Evolutionary conservation across 1,140 invertebrate species (phyloP), one percentile per base, ranked within the genome.

Genomic region (Pantala flavescens): DNA sequence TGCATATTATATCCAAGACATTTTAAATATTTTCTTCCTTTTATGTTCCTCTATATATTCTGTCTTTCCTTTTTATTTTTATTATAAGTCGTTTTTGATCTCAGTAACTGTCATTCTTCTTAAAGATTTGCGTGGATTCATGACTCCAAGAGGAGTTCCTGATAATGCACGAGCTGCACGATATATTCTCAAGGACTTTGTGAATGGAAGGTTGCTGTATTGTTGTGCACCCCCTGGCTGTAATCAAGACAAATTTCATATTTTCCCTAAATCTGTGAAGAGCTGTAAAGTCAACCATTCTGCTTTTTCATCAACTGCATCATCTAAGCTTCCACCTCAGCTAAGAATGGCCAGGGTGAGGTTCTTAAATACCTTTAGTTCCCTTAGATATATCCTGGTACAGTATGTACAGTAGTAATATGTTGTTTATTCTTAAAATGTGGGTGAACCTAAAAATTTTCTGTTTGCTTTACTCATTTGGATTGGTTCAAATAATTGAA

Each of bases 111-210:
- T 70, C 75, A 9, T 74, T 73, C 78, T 77, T 72, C 77, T 80
- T 81, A 75, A 83, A 93, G 94, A 90, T 82, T 95, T 93, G 84
- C 86, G 96, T 79, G 96, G 97, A 43, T 98, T 93, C 81, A 99
- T 99, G 97, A 98, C 95, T 0, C 90, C 91, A 5, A 88, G 87
- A 24, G 97, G 96, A 0, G 89, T 96, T 77, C 97, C 98, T 0
- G 97, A 99, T 85, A 91, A 92, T 82, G 89, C 96, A 0, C 86
- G 97, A 74, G 91, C 96, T 5, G 90, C 97, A 0, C 87, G 97
- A 42, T 89, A 92, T 55, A 86, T 99, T 77, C 85, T 99, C 0
- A 99, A 98, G 83, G 96, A 99, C 82, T 98, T 93, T 81, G 92
- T 98, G 0, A 93, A 90, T 81, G 97, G 97, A 5, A 90, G 89